Evolutionary conservation across 1,140 invertebrate genomes (phyloP).

Genomic region (Drosophila nigromelanica): DNA sequence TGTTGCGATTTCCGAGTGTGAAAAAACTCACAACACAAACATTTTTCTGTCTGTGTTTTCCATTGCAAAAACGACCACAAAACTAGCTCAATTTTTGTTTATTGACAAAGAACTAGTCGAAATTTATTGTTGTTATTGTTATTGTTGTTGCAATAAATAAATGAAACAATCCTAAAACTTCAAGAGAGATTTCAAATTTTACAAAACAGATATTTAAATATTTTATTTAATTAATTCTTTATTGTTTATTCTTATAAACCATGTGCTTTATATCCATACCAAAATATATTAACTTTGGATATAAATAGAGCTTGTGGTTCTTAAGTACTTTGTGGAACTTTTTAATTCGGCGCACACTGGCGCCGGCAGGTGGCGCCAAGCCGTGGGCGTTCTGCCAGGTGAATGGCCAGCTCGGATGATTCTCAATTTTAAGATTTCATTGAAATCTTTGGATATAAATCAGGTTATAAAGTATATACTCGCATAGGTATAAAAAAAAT

Average conservation of each 20-base stretch:
- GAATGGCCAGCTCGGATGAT: slow-evolving; percentile 32
- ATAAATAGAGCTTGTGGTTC: background rate
- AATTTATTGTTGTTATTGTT: no score
- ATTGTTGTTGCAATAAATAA: slow-evolving; percentile 22
- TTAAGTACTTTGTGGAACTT: slow-evolving; percentile 4
- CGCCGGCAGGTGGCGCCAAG: slow-evolving; percentile 38
- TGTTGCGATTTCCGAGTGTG: slow-evolving; percentile 19
- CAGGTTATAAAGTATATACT: slow-evolving; percentile 15
- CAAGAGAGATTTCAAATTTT: no score
- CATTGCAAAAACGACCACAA: background rate
- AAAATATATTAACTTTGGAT: no score
- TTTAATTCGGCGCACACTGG: slow-evolving; percentile 13
- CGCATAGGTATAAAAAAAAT: background rate
- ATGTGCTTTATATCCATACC: no score
- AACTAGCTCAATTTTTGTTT: slow-evolving; percentile 13
- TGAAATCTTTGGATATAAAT: slow-evolving; percentile 21
- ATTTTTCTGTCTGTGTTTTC: slow-evolving; percentile 10
- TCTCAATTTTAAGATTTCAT: slow-evolving; percentile 33
- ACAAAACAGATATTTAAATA: no score
- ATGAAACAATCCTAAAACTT: background rate
- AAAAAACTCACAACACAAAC: slow-evolving; percentile 16
- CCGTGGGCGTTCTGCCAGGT: slow-evolving; percentile 25
- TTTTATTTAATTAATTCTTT: no score
- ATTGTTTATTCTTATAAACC: no score
- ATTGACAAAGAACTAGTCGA: slow-evolving; percentile 16